Evolutionary conservation across 2,888 invertebrate genomes (phyloP), one percentile per base, ranked within the genome.

Genomic region (Ichneumoninae sp.): DNA sequence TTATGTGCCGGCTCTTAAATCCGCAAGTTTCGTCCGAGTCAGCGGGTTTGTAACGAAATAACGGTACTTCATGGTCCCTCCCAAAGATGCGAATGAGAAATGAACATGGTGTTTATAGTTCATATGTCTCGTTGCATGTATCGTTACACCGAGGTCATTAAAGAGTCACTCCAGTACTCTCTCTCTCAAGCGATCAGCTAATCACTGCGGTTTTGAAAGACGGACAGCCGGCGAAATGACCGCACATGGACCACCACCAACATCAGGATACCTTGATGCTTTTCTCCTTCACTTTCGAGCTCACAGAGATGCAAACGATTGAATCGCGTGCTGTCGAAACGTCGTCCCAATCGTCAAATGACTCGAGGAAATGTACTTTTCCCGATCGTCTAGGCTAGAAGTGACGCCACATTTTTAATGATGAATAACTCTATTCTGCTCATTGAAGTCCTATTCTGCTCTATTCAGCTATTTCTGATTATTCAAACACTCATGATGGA

Each of bases 71-170:
- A 36, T 75, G 57, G 30, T 54, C 50, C 40, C 71, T 77, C 69
- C 33, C 19, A 76, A 68, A 74, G 19, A 22, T 54, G 47, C 5
- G 60, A 19, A 52, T 69, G 47, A 60, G 33, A 26, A 68, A 19
- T 44, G 68, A 84, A 69, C 60, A 68, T 74, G 52, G 81, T 77
- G 54, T 69, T 84, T 80, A 74, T 54, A 47, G 30, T 54, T 74
- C 76, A 73, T 84, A 69, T 74, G 33, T 81, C 76, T 68, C 26
- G 16, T 78, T 30, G 65, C 16, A 63, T 65, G 75, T 83, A 63
- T 69, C 44, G 44, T 47, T 77, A 77, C 19, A 65, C 26, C 22
- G 13, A 19, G 40, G 19, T 16, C 65, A 3, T 44, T 36, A 26
- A 7, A 22, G 22, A 19, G 47, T 65, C 47, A 33, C 68, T 22